phyloP scores from a whole-genome alignment of 1,140 invertebrate genomes.

The Melitaea cinxia region DNA sequence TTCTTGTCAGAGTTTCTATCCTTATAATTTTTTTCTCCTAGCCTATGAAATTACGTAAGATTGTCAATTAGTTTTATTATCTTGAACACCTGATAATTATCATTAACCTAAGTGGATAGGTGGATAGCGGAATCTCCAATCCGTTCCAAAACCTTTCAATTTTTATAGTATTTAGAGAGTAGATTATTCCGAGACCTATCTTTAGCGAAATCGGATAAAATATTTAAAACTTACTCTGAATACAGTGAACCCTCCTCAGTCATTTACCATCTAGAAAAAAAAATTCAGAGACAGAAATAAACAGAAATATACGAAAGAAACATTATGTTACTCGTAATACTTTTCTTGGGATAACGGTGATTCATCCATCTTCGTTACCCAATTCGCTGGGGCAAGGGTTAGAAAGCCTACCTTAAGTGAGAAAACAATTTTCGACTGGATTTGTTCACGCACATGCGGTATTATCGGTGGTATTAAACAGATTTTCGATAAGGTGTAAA shows the following conservation, averaged over 20 bases:
- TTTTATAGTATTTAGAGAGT: no score
- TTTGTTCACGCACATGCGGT: constrained; percentile 38
- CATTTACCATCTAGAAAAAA: constrained; percentile 30
- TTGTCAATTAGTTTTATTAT: no score
- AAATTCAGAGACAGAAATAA: constrained; percentile 34
- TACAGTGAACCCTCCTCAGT: constrained; percentile 35
- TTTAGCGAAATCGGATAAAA: no score
- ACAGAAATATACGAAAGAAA: constrained; percentile 36
- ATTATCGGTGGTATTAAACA: constrained; percentile 37
- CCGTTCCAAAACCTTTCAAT: no score
- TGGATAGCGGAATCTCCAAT: no score
- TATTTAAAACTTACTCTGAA: constrained; percentile 34
- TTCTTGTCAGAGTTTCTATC: no score
- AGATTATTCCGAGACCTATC: no score
- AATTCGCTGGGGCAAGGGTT: constrained; percentile 48
- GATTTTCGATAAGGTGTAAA: constrained; percentile 16
- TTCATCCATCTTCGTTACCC: constrained; percentile 56
- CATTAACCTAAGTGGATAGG: no score
- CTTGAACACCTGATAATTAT: no score
- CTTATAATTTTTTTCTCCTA: no score
- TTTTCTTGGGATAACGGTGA: constrained; percentile 41
- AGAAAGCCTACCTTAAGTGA: constrained; percentile 52
- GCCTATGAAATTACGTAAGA: no score
- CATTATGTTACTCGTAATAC: constrained; percentile 41
- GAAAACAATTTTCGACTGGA: constrained; percentile 56